These are phyloP conservation scores for Phengaris alcon DNA, from an alignment of 2,888 invertebrate genomes.

Conservation along the genomic window DNA sequence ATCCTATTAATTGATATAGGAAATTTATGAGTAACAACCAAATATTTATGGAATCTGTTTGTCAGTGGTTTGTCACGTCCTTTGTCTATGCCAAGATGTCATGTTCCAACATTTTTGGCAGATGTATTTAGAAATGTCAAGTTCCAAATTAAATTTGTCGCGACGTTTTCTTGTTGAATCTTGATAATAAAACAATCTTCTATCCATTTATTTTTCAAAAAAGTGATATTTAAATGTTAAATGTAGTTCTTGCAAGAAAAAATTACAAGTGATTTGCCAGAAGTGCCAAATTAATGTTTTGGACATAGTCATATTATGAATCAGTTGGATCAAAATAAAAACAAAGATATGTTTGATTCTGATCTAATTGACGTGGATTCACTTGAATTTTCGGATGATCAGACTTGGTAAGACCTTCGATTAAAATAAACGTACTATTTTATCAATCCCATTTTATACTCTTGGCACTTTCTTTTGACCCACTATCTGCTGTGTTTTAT, in stretches of 20 bases:
- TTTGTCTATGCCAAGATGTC: neutral
- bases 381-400: conserved; percentile 77
- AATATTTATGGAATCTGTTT: too few species aligned
- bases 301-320: conserved; percentile 65
- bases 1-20: too few species aligned
- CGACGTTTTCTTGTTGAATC: conserved; percentile 67
- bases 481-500: conserved; percentile 12
- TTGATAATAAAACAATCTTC: conserved; percentile 47
- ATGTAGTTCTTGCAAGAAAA: conserved; percentile 64
- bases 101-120: conserved; percentile 58
- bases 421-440: neutral
- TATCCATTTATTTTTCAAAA: conserved; percentile 61
- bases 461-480: conserved; percentile 10
- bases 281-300: conserved; percentile 77
- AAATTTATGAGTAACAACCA: too few species aligned
- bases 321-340: conserved; percentile 76
- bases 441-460: neutral
- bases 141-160: conserved; percentile 72
- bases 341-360: conserved; percentile 77
- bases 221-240: conserved; percentile 56
- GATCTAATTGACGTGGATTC: conserved; percentile 79
- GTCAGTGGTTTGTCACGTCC: neutral
- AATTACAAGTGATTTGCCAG: conserved; percentile 63
- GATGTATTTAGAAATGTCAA: conserved; percentile 60
- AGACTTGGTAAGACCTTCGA: conserved; percentile 76